Conservation (phyloP, 2,888 invertebrate species). For the Disparrhopalites patrizii region DNA sequence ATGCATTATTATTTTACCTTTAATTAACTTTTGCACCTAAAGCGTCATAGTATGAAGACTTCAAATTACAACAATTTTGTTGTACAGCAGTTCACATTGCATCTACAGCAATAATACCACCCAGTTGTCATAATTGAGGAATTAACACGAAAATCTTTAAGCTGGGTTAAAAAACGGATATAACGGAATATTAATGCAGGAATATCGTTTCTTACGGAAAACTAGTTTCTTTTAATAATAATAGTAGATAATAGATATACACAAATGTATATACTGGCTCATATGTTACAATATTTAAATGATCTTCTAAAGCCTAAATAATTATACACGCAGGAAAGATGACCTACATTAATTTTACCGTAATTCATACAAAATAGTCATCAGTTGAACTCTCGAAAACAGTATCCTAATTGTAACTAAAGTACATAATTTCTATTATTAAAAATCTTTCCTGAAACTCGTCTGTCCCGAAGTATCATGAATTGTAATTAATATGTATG, state of each 20-base stretch:
- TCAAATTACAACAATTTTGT: background rate
- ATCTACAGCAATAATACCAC: background rate
- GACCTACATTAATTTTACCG: background rate
- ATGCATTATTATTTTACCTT: too few relatives aligned
- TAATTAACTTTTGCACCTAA: too few relatives aligned
- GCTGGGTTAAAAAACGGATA: too few relatives aligned
- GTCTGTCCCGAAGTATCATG: too few relatives aligned
- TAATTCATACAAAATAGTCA: constrained; percentile 11
- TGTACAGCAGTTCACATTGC: background rate
- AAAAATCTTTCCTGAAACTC: background rate
- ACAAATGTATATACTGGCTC: constrained; percentile 4
- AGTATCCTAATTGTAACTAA: too few relatives aligned
- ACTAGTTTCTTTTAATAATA: background rate
- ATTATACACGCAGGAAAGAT: background rate
- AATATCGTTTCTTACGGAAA: background rate
- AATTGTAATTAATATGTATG: too few relatives aligned
- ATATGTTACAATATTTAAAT: background rate
- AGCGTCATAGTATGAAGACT: too few relatives aligned
- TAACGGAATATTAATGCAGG: constrained; percentile 1
- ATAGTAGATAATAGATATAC: background rate
- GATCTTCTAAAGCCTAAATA: background rate
- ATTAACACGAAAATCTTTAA: too few relatives aligned
- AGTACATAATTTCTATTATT: background rate
- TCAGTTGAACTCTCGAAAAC: background rate
- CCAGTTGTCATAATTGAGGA: too few relatives aligned